Evolutionary conservation across 2,888 invertebrate genomes (phyloP).

Genomic region (Tetragnatha montana): DNA sequence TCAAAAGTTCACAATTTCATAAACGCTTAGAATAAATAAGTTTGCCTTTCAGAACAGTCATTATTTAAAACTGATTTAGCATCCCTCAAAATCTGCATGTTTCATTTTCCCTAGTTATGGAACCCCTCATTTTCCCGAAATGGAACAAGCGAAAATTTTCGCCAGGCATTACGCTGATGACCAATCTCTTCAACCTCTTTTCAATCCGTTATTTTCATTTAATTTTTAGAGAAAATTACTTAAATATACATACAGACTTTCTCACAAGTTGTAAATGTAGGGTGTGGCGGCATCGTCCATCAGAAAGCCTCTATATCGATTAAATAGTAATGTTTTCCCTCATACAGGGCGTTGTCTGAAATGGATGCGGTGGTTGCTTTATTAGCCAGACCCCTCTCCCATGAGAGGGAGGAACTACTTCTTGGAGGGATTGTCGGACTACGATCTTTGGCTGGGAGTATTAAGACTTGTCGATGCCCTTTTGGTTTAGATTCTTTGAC

Average conservation of each 20-base stretch:
- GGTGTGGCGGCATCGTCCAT: not conserved
- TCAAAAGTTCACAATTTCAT: too few species aligned
- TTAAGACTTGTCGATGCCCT: not conserved
- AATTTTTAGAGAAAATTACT: not conserved
- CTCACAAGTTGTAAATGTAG: conserved; percentile 7
- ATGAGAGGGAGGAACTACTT: not conserved
- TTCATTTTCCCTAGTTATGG: too few species aligned
- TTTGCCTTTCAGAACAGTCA: too few species aligned
- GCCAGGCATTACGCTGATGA: not conserved
- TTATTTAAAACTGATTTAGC: too few species aligned
- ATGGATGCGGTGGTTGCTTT: not conserved
- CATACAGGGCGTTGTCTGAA: conserved; percentile 24
- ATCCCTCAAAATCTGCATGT: too few species aligned
- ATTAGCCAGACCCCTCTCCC: not conserved
- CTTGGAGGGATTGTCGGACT: not conserved
- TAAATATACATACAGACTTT: not conserved
- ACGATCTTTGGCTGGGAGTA: not conserved
- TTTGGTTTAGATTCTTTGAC: not conserved
- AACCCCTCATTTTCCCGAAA: not conserved
- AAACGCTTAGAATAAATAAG: too few species aligned
- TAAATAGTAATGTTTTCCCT: not conserved
- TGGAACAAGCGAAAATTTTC: not conserved
- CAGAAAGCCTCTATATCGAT: conserved; percentile 4
- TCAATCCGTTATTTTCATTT: not conserved
- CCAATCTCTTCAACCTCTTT: not conserved